Percentiles rank a stretch among this genome's conserved stretches.
Evolutionary conservation across 2,797 vertebrate genomes (phyloP).

Genomic region (Toxotes lorentzi): DNA sequence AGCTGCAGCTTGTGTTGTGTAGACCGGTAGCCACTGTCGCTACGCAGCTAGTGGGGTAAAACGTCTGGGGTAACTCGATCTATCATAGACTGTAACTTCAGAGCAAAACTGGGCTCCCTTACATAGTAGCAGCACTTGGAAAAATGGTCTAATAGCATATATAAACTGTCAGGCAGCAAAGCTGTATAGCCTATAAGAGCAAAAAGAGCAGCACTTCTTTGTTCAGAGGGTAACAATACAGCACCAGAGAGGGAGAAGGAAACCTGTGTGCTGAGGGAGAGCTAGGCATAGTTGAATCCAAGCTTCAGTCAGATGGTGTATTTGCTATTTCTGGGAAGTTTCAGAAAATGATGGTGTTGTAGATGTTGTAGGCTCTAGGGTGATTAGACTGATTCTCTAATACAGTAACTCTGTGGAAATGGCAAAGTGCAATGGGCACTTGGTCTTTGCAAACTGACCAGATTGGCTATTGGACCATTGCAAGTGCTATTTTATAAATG

Average conservation of each 20-base stretch:
- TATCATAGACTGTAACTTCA: conserved; percentile 46
- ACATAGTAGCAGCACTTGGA: conserved; percentile 6
- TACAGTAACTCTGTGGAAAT: background rate
- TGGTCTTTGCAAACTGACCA: background rate
- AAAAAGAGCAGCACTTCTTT: conserved; percentile 1
- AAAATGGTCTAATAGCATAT: conserved; percentile 28
- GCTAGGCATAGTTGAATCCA: background rate
- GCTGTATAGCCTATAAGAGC: background rate
- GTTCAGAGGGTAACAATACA: conserved; percentile 16
- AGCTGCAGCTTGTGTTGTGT: conserved; percentile 60
- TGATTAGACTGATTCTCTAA: background rate
- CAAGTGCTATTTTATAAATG: background rate
- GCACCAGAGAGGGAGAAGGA: conserved; percentile 8
- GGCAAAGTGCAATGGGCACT: background rate
- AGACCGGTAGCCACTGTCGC: conserved; percentile 57
- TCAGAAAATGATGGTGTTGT: background rate
- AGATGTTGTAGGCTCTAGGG: background rate
- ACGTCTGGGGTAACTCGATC: conserved; percentile 60
- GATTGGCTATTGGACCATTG: background rate
- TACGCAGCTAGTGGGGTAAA: conserved; percentile 50
- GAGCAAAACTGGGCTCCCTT: conserved; percentile 24
- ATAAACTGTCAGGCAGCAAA: conserved; percentile 12
- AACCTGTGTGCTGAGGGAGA: conserved; percentile 2
- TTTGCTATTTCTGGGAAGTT: background rate
- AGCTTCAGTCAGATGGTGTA: conserved; percentile 7